phyloP scores from a whole-genome alignment of 30 jellyfish, hydroid and myxozoan genomes.

The Chrysaora quinquecirrha region DNA sequence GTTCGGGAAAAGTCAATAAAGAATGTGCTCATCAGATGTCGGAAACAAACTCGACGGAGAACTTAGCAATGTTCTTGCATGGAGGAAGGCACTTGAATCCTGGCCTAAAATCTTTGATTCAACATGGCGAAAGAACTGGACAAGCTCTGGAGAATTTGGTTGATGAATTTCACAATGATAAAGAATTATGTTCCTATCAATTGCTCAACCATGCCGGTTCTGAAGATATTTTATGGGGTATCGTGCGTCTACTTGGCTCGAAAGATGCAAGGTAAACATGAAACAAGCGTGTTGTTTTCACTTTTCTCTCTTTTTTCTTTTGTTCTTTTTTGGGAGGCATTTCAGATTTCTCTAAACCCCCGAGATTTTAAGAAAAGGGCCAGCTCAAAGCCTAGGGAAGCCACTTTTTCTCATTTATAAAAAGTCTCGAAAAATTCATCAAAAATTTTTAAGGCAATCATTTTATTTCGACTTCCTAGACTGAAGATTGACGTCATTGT shows the following conservation, averaged over 20 bases:
- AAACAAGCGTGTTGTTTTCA: too few relatives aligned
- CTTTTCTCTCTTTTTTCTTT: too few relatives aligned
- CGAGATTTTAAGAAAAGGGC: too few relatives aligned
- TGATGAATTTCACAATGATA: conserved; percentile 51
- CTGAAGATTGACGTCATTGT: too few relatives aligned
- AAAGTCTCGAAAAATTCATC: too few relatives aligned
- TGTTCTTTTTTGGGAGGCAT: too few relatives aligned
- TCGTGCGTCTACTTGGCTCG: conserved; percentile 60
- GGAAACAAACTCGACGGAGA: not conserved
- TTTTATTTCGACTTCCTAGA: too few relatives aligned
- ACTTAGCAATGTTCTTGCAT: conserved; percentile 52
- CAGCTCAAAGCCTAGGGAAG: too few relatives aligned
- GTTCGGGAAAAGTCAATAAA: not conserved
- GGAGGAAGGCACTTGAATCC: conserved; percentile 67
- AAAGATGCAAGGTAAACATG: conserved; percentile 63
- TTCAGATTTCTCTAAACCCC: too few relatives aligned
- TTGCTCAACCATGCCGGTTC: conserved; percentile 85
- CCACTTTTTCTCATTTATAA: too few relatives aligned
- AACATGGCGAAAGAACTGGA: conserved; percentile 51
- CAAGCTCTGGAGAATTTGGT: conserved; percentile 53
- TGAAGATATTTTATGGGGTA: conserved; percentile 81
- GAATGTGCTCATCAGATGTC: not conserved
- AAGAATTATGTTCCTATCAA: conserved; percentile 83
- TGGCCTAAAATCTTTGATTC: conserved; percentile 38
- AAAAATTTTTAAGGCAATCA: too few relatives aligned